These are phyloP conservation scores for Dendronephthya gigantea DNA, from an alignment of 64 coral and sea anemone genomes.

Conservation along the genomic window DNA sequence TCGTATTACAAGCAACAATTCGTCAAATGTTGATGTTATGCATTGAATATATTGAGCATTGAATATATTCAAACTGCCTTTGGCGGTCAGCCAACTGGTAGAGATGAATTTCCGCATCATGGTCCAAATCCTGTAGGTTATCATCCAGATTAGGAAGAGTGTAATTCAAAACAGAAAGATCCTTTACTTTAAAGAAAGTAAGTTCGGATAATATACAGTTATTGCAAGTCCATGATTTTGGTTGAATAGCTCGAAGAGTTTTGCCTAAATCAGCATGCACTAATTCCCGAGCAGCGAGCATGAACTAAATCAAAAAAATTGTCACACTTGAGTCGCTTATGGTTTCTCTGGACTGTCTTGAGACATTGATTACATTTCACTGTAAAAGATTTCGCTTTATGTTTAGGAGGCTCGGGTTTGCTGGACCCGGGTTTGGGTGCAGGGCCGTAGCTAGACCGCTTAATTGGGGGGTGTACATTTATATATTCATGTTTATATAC, in stretches of 20 bases:
- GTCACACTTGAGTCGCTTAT: neutral
- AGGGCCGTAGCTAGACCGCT: no score
- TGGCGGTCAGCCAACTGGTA: neutral
- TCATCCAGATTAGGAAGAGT: neutral
- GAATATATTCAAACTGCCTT: neutral
- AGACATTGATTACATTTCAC: neutral
- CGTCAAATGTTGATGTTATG: neutral
- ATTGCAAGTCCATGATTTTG: neutral
- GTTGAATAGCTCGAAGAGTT: neutral
- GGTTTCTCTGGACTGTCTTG: constrained; percentile 9
- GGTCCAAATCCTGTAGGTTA: neutral
- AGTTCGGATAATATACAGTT: constrained; percentile 15
- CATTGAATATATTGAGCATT: neutral
- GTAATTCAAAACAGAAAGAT: neutral
- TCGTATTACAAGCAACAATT: neutral
- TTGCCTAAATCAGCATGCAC: constrained; percentile 8
- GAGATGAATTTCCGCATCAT: neutral
- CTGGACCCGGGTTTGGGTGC: no score
- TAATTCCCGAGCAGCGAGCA: neutral
- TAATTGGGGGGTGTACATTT: no score
- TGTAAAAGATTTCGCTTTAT: neutral
- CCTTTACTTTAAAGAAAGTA: constrained; percentile 1
- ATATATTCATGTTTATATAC: no score
- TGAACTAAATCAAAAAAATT: constrained; percentile 17
- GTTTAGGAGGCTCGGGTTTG: no score